These are phyloP conservation scores for Etia nguti DNA, from an alignment of 2,113 vertebrate species.

Conservation along the genomic window DNA sequence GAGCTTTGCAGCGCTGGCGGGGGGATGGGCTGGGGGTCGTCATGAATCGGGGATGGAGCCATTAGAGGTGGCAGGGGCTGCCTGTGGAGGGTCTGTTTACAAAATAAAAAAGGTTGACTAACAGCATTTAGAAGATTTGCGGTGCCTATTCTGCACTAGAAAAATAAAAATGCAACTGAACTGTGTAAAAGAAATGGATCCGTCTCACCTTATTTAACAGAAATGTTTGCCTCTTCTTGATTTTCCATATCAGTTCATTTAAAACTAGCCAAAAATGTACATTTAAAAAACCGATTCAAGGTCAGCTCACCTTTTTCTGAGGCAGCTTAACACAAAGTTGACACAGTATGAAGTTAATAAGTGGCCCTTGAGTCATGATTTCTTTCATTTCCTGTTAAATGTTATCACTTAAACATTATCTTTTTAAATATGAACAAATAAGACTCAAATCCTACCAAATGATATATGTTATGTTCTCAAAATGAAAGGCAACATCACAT, in stretches of 20 bases:
- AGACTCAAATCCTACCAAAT: neutral
- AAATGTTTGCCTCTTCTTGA: neutral
- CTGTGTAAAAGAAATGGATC: neutral
- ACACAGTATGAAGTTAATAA: neutral
- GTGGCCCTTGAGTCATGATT: neutral
- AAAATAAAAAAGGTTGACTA: neutral
- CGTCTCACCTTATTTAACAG: neutral
- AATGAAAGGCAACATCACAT: neutral
- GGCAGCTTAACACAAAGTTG: neutral
- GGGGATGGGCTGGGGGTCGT: constrained; percentile 76
- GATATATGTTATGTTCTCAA: neutral
- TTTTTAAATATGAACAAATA: neutral
- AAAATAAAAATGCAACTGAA: neutral
- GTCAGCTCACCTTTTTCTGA: neutral
- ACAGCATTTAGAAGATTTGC: neutral
- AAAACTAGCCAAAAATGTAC: neutral
- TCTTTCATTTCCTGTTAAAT: neutral
- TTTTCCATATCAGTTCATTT: neutral
- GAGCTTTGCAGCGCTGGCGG: constrained; percentile 47
- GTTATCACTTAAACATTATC: neutral
- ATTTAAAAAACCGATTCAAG: neutral
- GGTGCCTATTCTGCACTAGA: neutral
- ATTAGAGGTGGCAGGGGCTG: constrained; percentile 81
- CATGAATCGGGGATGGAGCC: constrained; percentile 80
- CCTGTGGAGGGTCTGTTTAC: constrained; percentile 77